Base-by-base conservation (phyloP, 2,797 vertebrate species). In the Gadopsis marmoratus region DNA sequence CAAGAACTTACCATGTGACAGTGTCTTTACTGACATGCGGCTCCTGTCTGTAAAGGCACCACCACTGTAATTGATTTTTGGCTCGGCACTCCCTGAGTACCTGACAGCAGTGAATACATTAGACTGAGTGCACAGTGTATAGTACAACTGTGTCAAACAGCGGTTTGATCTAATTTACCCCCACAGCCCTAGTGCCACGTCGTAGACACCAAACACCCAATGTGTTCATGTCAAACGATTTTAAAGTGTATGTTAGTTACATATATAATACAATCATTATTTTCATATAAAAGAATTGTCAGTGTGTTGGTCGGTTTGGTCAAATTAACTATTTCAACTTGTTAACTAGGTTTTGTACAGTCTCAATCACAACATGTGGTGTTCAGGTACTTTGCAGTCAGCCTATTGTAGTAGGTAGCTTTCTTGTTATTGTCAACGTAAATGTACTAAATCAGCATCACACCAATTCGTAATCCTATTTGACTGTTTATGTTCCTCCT, bases 51-150 rank as follows among this genome's bases (percentile, higher is more conserved):
- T 63, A 71, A 76, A 77, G 50, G 19, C 60, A 16, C 33, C 4
- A 4, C 58, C 60, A 62, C 74, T 19, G 65, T 43, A 37, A 84
- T 65, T 77, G 73, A 84, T 84, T 86, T 88, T 69, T 79, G 56
- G 45, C 76, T 63, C 3, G 41, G 7, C 23, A 74, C 13, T 21
- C n/a, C n/a, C n/a, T n/a, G 67, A 56, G n/a, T 61, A 76, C 43
- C 79, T 72, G 51, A 48, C 17, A 55, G 75, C 58, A 11, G 29
- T 68, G 63, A 65, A 41, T 72, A 29, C 31, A 69, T 70, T 37
- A 59, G 26, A 14, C 45, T 48, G 37, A 58, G 14, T 50, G 37
- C 7, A 17, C 45, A 11, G 37, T 45, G 3, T 13, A n/a, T 13
- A 51, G n/a, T 45, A 31, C 59, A 51, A 71, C 35, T 43, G 43